A percentile compares a stretch with the other conserved stretches of the same genome.
phyloP scores from a whole-genome alignment of 1,140 invertebrate genomes.

The Ips typographus region DNA sequence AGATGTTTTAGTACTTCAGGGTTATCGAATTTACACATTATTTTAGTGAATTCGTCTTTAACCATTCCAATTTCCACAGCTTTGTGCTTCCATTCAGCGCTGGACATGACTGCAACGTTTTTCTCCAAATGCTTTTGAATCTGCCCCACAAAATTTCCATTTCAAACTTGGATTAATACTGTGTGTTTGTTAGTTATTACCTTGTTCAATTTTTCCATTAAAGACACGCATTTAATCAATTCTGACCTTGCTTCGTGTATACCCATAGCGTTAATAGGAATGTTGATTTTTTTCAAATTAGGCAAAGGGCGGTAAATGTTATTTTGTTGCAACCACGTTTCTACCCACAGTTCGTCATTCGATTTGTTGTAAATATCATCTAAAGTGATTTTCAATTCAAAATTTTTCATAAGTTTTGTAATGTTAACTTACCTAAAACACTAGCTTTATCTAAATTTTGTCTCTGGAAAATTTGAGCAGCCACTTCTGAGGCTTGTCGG shows the following conservation, averaged over 20 bases:
- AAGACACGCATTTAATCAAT: constrained; percentile 41
- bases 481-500: constrained; percentile 31
- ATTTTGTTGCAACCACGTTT: constrained; percentile 40
- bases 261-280: constrained; percentile 31
- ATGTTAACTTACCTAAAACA: constrained; percentile 27
- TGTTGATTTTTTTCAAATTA: constrained; percentile 34
- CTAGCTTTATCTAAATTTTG: constrained; percentile 28
- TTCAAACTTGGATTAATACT: neutral
- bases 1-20: constrained; percentile 52
- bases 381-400: neutral
- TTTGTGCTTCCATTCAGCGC: constrained; percentile 58
- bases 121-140: constrained; percentile 52
- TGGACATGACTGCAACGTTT: constrained; percentile 53
- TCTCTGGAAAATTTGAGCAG: constrained; percentile 26
- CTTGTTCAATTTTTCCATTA: constrained; percentile 53
- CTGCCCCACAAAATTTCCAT: neutral
- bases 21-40: constrained; percentile 52
- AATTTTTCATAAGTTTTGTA: constrained; percentile 1
- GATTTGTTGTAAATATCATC: constrained; percentile 35
- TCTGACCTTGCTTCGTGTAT: constrained; percentile 44
- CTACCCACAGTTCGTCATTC: constrained; percentile 41
- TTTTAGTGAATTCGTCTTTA: constrained; percentile 54
- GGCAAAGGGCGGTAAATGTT: constrained; percentile 37
- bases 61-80: constrained; percentile 53
- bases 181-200: constrained; percentile 29